These are phyloP conservation scores for Drosophila melanogaster DNA, from an alignment of 1,140 invertebrate genomes.

Conservation along the genomic window Release_6_plus_ISO1_MT NT_033779.5:3685001-3685500, in stretches of 20 bases:
- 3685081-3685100: slow-evolving; percentile 79
- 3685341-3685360: too few relatives aligned
- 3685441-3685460: slow-evolving; percentile 5
- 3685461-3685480: slow-evolving; percentile 14
- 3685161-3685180: slow-evolving; percentile 71
- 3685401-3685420: background rate
- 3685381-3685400: too few relatives aligned
- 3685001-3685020: slow-evolving; percentile 1
- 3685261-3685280: background rate
- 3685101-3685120: slow-evolving; percentile 81
- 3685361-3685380: too few relatives aligned
- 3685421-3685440: background rate
- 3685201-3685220: slow-evolving; percentile 19
- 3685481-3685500: slow-evolving; percentile 22
- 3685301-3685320: too few relatives aligned
- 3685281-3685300: too few relatives aligned
- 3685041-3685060: slow-evolving; percentile 74
- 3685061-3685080: slow-evolving; percentile 81
- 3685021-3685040: background rate
- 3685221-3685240: slow-evolving; percentile 57
- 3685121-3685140: slow-evolving; percentile 80
- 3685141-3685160: slow-evolving; percentile 78
- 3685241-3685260: slow-evolving; percentile 10
- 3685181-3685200: slow-evolving; percentile 11
- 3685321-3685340: too few relatives aligned